Percentiles rank a stretch among this genome's conserved stretches.
phyloP scores from a whole-genome alignment of 2,797 vertebrate species.

The Pipistrellus kuhlii region DNA sequence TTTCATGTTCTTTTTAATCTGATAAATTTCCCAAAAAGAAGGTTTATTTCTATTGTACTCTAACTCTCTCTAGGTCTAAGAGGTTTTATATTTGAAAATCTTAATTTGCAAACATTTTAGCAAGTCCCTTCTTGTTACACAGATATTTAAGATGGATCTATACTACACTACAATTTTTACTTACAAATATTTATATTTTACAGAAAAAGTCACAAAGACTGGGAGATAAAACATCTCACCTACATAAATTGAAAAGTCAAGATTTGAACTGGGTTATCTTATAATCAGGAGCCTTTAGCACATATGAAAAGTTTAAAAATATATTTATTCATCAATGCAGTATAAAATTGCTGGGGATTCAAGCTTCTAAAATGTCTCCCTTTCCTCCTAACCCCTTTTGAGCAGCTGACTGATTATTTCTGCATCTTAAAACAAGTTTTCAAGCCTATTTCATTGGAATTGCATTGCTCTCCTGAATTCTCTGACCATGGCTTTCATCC shows the following conservation, averaged over 20 bases:
- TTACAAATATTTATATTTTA: slow-evolving; percentile 43
- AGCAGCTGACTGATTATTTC: neutral
- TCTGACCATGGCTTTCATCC: slow-evolving; percentile 45
- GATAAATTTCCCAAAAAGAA: neutral
- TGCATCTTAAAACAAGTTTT: slow-evolving; percentile 10
- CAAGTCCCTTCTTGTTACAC: neutral
- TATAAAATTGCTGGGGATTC: neutral
- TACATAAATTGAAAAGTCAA: slow-evolving; percentile 12
- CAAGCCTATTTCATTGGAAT: slow-evolving; percentile 47
- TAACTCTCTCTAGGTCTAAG: neutral
- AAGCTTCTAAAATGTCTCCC: slow-evolving; percentile 24
- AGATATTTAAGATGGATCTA: neutral
- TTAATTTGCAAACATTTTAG: slow-evolving; percentile 19
- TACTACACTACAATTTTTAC: slow-evolving; percentile 32
- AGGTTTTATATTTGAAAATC: slow-evolving; percentile 15
- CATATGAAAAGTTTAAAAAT: slow-evolving; percentile 3
- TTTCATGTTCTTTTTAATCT: slow-evolving; percentile 30
- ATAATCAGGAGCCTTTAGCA: slow-evolving; percentile 12
- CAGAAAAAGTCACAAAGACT: slow-evolving; percentile 26
- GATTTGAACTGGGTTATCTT: slow-evolving; percentile 32
- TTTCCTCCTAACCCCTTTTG: neutral
- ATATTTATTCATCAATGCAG: neutral
- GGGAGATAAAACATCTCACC: neutral
- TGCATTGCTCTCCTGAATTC: neutral
- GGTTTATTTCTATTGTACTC: neutral